Evolutionary conservation across 2,797 vertebrate genomes (phyloP), one percentile per base, ranked within the genome.

Genomic region (Rhinella marina): DNA sequence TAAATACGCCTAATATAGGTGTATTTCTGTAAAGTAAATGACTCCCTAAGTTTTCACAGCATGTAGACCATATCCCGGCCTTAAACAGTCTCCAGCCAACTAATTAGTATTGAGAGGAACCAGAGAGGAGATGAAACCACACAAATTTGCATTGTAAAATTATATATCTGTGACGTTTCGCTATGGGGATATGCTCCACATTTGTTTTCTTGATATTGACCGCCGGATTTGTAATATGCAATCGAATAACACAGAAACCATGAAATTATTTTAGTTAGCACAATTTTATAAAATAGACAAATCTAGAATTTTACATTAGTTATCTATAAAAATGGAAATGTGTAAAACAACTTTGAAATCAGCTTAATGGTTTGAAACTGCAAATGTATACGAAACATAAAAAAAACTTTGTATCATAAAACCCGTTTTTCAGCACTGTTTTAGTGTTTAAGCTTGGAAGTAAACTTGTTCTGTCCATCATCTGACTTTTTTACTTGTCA

Each of bases 341-440:
- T 81, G 73, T 66, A 85, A 86, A 81, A 86, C 66, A 48, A 66
- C 62, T 72, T 75, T 23, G 25, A 88, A 75, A 81, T 72, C 41
- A 85, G 57, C 41, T 75, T 25, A 56, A 61, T 8, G n/a, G 17
- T 41, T 61, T 3, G 10, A 41, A 62, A 16, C 27, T 76, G 41
- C 29, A 83, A 29, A 84, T 62, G 1, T 76, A 77, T 66, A 54
- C 81, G 75, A 87, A 41, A 68, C 32, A 52, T 56, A 12, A 82
- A 76, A 84, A 27, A 57, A 29, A 13, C 41, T 23, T n/a, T 48
- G 41, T 68, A 79, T 25, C 52, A 86, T 52, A 57, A 59, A 86
- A 89, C 88, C 88, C 88, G 88, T 89, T 89, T 86, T 89, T 29
- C 81, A 83, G 61, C 32, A 86, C 81, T 87, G 88, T 86, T 89